Evolutionary conservation across 2,888 invertebrate genomes (phyloP), one percentile per base, ranked within the genome.

Genomic region (Biston stratarius): DNA sequence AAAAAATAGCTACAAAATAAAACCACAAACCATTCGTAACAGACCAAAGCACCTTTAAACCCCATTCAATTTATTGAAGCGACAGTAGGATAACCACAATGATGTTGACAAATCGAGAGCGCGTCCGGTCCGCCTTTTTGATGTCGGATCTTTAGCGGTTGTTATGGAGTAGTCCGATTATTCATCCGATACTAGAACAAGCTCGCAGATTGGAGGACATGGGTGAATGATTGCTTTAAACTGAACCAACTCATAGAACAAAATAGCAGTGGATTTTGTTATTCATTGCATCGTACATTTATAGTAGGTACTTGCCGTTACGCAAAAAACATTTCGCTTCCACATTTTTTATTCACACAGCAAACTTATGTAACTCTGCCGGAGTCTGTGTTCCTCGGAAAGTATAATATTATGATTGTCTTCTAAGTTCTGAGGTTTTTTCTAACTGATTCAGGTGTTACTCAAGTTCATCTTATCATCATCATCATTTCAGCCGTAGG

Each of bases 31-130:
- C 48, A 49, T 62, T 66, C 60, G 48, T 67, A 65, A 34, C 64
- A 71, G 61, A 71, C 40, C 57, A 40, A 71, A 66, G 64, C 64
- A 71, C 62, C 61, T 67, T 52, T 62, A 67, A 66, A 59, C 83
- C 86, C 82, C 81, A 85, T 84, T 86, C 89, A 88, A 91, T 92
- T 91, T 91, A 88, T 92, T 85, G 82, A 77, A 79, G 67, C 81
- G 85, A 79, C 83, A 83, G 78, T 75, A 71, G 81, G 79, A 83
- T 82, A 83, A 83, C 88, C 88, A 77, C 86, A 84, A 84, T 90
- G 91, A 92, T 91, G 92, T 91, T 91, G 92, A 92, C 91, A 92
- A 92, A 92, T 92, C 87, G 88, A 84, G 83, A 80, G 80, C 77
- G 78, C 71, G 73, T 71, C 73, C 76, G 87, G 65, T 74, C 89